Evolutionary conservation across 2,113 vertebrate genomes (phyloP), one percentile per base, ranked within the genome.

Genomic region (Collichthys lucidus): DNA sequence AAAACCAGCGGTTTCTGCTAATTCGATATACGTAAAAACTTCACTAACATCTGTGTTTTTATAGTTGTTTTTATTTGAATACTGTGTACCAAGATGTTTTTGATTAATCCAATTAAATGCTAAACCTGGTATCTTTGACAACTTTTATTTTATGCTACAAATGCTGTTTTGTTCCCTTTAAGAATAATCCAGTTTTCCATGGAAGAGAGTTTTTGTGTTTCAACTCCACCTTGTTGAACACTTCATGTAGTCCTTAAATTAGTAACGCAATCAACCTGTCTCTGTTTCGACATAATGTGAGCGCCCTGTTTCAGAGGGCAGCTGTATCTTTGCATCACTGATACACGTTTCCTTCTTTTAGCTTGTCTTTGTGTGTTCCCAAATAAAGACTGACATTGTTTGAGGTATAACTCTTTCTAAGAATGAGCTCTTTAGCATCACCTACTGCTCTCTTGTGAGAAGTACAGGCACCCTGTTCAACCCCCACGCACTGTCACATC

Each of bases 391-490:
- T 61, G 16, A 55, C 47, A 49, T 6, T 1, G 26, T 57, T 35
- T 53, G 14, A 55, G 26, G 49, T 46, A 5, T 29, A n/a, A 50
- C 35, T 57, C n/a, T 47, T 17, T 66, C 11, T 17, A 20, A 80
- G 14, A 53, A 53, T 19, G 4, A 60, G 67, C 67, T 70, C 73
- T 61, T 57, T 47, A 85, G 84, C 86, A 68, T 14, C 74, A 65
- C 53, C 88, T 86, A 29, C 47, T 85, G 88, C 31, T 80, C 35
- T 53, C 22, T 40, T 47, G 9, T 56, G 74, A 72, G 68, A 78
- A 84, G 6, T 5, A 20, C 80, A 62, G 15, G 17, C 20, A 12
- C 6, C 22, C 31, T 50, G 42, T 65, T 63, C 52, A 75, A 70
- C 65, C 44, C 11, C 11, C 44, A 46, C 35, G 35, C 35, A 40